These are phyloP conservation scores for Synergus gifuensis DNA, from an alignment of 2,888 invertebrate genomes.

Conservation along the genomic window DNA sequence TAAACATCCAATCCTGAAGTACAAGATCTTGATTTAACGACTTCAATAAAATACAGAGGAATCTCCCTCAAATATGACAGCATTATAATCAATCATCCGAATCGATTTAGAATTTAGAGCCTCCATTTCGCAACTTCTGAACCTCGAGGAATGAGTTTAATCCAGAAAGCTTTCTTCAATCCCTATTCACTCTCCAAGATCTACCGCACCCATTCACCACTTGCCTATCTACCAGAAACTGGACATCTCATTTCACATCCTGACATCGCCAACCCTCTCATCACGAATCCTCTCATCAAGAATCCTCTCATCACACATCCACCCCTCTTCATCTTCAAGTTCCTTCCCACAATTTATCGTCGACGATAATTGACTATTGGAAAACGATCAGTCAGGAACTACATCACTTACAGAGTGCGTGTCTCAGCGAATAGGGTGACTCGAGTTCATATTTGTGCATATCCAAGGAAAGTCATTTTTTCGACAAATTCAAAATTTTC, in stretches of 20 bases:
- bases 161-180: not conserved
- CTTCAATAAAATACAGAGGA: not conserved
- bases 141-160: slow-evolving; percentile 8
- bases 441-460: not conserved
- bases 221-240: not conserved
- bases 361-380: slow-evolving; percentile 54
- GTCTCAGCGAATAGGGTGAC: slow-evolving; percentile 2
- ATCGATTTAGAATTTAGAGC: not conserved
- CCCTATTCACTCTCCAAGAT: not conserved
- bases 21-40: not conserved
- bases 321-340: slow-evolving; percentile 1
- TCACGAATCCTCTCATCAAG: not conserved
- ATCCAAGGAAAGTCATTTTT: too few species aligned
- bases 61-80: not conserved
- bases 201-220: not conserved
- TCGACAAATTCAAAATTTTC: too few species aligned
- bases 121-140: not conserved
- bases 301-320: slow-evolving; percentile 7
- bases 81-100: slow-evolving; percentile 18
- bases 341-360: slow-evolving; percentile 48
- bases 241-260: slow-evolving; percentile 7
- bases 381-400: slow-evolving; percentile 53
- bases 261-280: not conserved
- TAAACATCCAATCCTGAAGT: not conserved
- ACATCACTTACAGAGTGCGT: slow-evolving; percentile 25